These are phyloP conservation scores for Ammodytes dubius DNA, from an alignment of 2,113 vertebrate genomes.

Conservation along the genomic window DNA sequence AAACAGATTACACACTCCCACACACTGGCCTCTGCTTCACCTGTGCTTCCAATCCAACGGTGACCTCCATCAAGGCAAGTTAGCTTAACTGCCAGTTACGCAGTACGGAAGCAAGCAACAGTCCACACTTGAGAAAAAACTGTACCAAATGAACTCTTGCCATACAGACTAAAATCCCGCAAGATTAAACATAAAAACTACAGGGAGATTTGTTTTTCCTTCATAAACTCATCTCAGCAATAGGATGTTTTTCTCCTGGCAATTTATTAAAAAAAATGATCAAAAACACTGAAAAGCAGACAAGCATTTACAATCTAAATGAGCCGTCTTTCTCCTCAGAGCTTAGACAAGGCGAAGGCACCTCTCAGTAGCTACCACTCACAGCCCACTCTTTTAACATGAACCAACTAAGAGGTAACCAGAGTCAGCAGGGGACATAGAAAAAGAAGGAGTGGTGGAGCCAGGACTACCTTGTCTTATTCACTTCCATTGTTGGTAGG, in stretches of 20 bases:
- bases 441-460: not conserved
- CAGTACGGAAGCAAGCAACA: not conserved
- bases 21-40: not conserved
- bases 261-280: not conserved
- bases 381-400: slow-evolving; percentile 53
- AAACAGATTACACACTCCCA: not conserved
- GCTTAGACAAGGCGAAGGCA: not conserved
- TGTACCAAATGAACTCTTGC: not conserved
- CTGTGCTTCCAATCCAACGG: not conserved
- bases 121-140: not conserved
- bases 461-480: not conserved
- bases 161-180: not conserved
- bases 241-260: not conserved
- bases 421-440: slow-evolving; percentile 58
- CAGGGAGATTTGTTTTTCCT: slow-evolving; percentile 2
- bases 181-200: no score
- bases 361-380: slow-evolving; percentile 39
- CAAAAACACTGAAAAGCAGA: not conserved
- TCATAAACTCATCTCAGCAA: slow-evolving; percentile 8
- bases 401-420: slow-evolving; percentile 66
- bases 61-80: not conserved
- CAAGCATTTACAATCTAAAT: slow-evolving; percentile 49
- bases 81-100: not conserved
- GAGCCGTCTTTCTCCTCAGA: slow-evolving; percentile 18
- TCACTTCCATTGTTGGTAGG: slow-evolving; percentile 8